Conservation (phyloP, 2,797 vertebrate species). For the Fistularia tabacaria region DNA sequence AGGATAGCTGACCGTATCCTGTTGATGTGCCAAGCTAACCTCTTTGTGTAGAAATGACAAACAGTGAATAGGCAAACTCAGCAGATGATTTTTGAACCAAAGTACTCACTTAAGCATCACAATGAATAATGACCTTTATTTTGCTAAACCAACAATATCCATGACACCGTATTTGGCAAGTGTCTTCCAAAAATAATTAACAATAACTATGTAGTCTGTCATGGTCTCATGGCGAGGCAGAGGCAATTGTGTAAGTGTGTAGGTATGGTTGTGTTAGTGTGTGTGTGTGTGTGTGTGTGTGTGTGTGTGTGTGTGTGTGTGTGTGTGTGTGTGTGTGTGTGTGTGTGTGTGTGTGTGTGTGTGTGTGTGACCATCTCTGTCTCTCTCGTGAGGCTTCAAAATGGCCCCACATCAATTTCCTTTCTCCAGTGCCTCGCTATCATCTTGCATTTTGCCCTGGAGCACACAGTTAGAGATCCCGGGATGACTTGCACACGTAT, state of each 20-base stretch:
- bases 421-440: constrained; percentile 53
- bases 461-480: constrained; percentile 36
- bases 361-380: constrained; percentile 33
- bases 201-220: too few species aligned
- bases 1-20: constrained; percentile 24
- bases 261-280: too few species aligned
- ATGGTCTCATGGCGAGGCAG: too few species aligned
- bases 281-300: too few species aligned
- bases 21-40: constrained; percentile 8
- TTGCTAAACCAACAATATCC: background rate
- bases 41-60: constrained; percentile 32
- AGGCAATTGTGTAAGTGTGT: too few species aligned
- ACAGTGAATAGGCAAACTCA: constrained; percentile 22
- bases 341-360: constrained; percentile 5
- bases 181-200: too few species aligned
- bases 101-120: constrained; percentile 25
- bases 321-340: constrained; percentile 7
- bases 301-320: too few species aligned
- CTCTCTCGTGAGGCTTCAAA: too few species aligned
- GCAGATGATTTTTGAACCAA: constrained; percentile 19
- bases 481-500: constrained; percentile 17
- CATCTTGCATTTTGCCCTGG: constrained; percentile 64
- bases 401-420: constrained; percentile 63
- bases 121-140: constrained; percentile 7
- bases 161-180: too few species aligned